A percentile compares a stretch with the other conserved stretches of the same genome.
Conservation (phyloP, 2,888 invertebrate genomes). For the Andrena praecox region DNA sequence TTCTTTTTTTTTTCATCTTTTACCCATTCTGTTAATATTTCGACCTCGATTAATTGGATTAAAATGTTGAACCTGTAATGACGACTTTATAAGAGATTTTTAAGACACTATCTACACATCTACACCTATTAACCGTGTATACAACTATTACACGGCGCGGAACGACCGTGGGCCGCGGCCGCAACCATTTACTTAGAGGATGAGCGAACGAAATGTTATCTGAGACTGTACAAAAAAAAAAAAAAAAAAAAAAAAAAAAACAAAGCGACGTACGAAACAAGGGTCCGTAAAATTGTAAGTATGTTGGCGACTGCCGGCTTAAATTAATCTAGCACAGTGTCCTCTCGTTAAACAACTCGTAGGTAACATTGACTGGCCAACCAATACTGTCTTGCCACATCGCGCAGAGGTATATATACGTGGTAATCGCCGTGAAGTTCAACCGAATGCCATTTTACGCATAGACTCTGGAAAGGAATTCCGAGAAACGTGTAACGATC, state of each 20-base stretch:
- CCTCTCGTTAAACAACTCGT: constrained; percentile 76
- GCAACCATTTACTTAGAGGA: constrained; percentile 41
- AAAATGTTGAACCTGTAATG: constrained; percentile 78
- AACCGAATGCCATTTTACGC: constrained; percentile 12
- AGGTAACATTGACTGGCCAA: constrained; percentile 76
- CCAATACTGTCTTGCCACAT: constrained; percentile 72
- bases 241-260: constrained; percentile 50
- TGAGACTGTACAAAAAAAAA: constrained; percentile 63
- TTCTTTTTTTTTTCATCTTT: constrained; percentile 45
- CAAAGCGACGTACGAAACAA: constrained; percentile 60
- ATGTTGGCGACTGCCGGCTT: constrained; percentile 64
- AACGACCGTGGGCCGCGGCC: constrained; percentile 5
- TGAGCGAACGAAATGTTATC: constrained; percentile 54
- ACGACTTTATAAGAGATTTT: constrained; percentile 75
- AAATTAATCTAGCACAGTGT: constrained; percentile 45
- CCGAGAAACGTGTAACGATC: not conserved
- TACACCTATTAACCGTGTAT: constrained; percentile 64
- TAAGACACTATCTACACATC: constrained; percentile 77
- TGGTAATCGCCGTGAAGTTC: constrained; percentile 3
- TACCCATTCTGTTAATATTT: constrained; percentile 58
- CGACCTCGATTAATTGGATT: constrained; percentile 72
- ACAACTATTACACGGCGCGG: constrained; percentile 51
- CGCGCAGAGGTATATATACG: constrained; percentile 52
- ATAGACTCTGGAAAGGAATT: constrained; percentile 11
- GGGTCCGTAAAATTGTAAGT: constrained; percentile 54